Evolutionary conservation across 2,113 vertebrate genomes (phyloP).

Genomic region (Apodemus sylvaticus): DNA sequence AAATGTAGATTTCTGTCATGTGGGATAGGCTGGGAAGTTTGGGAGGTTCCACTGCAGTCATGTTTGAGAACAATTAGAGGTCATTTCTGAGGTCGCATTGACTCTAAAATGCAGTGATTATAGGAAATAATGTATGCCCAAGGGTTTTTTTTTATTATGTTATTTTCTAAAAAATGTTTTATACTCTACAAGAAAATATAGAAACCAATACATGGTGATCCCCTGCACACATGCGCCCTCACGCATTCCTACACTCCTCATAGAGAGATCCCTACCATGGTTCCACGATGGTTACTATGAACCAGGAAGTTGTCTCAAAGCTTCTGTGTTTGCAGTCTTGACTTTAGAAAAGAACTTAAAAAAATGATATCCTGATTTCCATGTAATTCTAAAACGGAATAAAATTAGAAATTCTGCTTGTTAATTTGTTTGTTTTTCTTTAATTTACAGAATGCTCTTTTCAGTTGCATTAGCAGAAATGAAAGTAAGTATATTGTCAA

Average conservation of each 20-base stretch:
- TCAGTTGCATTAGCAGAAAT: constrained; percentile 99
- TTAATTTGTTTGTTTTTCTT: constrained; percentile 85
- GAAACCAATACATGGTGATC: neutral
- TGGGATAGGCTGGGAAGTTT: neutral
- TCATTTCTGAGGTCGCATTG: neutral
- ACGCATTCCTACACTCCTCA: neutral
- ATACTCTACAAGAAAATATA: neutral
- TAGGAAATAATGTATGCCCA: constrained; percentile 41
- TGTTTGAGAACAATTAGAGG: neutral
- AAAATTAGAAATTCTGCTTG: constrained; percentile 63
- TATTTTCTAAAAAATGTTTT: constrained; percentile 41
- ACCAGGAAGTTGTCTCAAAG: neutral
- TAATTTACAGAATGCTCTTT: constrained; percentile 95
- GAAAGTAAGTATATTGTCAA: constrained; percentile 93
- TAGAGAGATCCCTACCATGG: neutral
- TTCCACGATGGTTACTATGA: constrained; percentile 4
- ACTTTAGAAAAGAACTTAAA: constrained; percentile 57
- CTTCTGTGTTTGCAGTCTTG: constrained; percentile 46
- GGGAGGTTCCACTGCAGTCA: neutral
- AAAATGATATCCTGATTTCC: constrained; percentile 56
- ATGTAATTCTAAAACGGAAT: constrained; percentile 50
- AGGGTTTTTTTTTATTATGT: neutral
- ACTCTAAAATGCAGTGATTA: constrained; percentile 13
- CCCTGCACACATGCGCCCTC: neutral
- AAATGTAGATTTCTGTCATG: constrained; percentile 19